Conservation (phyloP, 2,797 vertebrate species). For the Dicrostonyx torquatus region DNA sequence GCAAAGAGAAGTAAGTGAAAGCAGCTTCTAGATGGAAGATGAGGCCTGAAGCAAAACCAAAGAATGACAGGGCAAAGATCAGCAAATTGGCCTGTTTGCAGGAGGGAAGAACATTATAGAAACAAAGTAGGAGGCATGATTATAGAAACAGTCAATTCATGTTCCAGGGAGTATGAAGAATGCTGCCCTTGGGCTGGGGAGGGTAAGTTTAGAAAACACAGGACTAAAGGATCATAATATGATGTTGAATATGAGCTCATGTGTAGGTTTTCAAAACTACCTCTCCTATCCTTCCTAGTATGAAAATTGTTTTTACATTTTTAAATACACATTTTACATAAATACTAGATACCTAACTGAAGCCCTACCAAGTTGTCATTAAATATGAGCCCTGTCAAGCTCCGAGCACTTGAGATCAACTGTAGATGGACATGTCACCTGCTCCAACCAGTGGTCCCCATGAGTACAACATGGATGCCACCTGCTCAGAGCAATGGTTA, state of each 20-base stretch:
- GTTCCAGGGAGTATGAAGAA: not conserved
- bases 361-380: not conserved
- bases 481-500: not conserved
- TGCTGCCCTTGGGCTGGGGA: accelerated
- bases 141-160: not conserved
- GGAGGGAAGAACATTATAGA: not conserved
- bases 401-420: not conserved
- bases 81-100: not conserved
- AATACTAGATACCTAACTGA: not conserved
- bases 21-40: not conserved
- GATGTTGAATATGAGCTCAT: not conserved
- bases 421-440: not conserved
- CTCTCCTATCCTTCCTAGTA: not conserved
- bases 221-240: not conserved
- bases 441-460: not conserved
- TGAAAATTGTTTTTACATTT: not conserved
- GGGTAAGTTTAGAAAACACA: not conserved
- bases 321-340: not conserved
- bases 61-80: not conserved
- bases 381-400: not conserved
- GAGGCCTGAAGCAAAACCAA: not conserved
- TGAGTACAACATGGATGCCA: accelerated
- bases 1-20: not conserved
- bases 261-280: not conserved
- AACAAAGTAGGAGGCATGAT: not conserved